These are phyloP conservation scores for Eupithecia dodoneata DNA, from an alignment of 2,888 invertebrate genomes.

Conservation along the genomic window DNA sequence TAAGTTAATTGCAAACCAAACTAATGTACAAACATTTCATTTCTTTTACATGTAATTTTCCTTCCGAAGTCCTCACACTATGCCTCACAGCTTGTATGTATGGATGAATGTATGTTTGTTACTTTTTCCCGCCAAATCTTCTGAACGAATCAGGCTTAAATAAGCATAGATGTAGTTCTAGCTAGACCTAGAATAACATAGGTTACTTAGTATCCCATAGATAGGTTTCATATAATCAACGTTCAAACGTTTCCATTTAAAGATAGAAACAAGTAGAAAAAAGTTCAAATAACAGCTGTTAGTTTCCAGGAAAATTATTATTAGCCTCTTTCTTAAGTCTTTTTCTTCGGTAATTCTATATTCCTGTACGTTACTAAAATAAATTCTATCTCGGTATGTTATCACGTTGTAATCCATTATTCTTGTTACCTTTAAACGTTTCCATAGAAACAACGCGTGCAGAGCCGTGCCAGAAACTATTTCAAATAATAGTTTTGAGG, in stretches of 20 bases:
- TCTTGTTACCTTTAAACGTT: too few relatives aligned
- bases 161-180: not conserved
- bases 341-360: too few relatives aligned
- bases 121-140: not conserved
- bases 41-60: not conserved
- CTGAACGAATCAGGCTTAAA: not conserved
- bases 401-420: too few relatives aligned
- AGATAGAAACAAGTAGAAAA: too few relatives aligned
- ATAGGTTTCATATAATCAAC: too few relatives aligned
- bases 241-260: not conserved
- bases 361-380: too few relatives aligned
- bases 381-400: too few relatives aligned
- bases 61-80: not conserved
- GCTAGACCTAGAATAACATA: not conserved
- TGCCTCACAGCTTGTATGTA: not conserved
- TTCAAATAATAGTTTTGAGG: not conserved
- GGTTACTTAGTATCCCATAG: too few relatives aligned
- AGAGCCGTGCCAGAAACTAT: not conserved
- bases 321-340: too few relatives aligned
- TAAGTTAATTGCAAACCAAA: slow-evolving; percentile 83
- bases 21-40: not conserved
- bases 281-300: too few relatives aligned
- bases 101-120: not conserved
- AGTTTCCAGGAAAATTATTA: too few relatives aligned
- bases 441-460: not conserved